Conservation (phyloP, 2,113 vertebrate species). For the Otolemur garnettii region DNA sequence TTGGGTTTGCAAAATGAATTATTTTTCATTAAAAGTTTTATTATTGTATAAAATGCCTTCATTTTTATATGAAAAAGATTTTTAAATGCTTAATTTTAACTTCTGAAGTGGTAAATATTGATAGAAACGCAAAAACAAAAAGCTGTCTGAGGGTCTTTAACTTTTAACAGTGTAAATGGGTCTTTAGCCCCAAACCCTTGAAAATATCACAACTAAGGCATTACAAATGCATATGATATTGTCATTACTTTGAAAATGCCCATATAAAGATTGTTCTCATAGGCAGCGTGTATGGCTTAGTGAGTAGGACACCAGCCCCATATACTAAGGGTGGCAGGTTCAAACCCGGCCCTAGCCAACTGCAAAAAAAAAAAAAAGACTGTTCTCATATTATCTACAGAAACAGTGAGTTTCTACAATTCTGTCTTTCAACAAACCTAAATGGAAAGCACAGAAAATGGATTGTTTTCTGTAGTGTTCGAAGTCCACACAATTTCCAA, state of each 20-base stretch:
- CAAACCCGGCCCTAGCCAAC: too few relatives aligned
- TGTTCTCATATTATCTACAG: neutral
- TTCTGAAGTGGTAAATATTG: conserved; percentile 32
- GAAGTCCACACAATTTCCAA: conserved; percentile 55
- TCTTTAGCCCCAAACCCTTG: neutral
- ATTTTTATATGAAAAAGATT: neutral
- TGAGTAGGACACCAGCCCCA: too few relatives aligned
- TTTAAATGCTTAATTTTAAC: neutral
- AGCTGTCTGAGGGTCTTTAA: neutral
- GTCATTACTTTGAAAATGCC: conserved; percentile 27
- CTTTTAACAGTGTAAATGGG: neutral
- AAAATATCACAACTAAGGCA: conserved; percentile 25
- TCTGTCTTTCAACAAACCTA: conserved; percentile 34
- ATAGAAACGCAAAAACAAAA: conserved; percentile 43
- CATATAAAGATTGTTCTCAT: neutral
- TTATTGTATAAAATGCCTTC: conserved; percentile 4
- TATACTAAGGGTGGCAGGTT: too few relatives aligned
- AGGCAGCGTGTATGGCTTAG: too few relatives aligned
- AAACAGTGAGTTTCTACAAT: neutral
- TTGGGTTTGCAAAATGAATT: conserved; percentile 53
- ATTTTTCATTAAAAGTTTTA: conserved; percentile 46
- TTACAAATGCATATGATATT: neutral
- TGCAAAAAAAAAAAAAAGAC: neutral
- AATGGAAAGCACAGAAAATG: conserved; percentile 41
- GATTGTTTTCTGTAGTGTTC: conserved; percentile 9